Evolutionary conservation across 2,797 vertebrate species (phyloP), one percentile per base, ranked within the genome.

Genomic region (Babyrousa celebensis): DNA sequence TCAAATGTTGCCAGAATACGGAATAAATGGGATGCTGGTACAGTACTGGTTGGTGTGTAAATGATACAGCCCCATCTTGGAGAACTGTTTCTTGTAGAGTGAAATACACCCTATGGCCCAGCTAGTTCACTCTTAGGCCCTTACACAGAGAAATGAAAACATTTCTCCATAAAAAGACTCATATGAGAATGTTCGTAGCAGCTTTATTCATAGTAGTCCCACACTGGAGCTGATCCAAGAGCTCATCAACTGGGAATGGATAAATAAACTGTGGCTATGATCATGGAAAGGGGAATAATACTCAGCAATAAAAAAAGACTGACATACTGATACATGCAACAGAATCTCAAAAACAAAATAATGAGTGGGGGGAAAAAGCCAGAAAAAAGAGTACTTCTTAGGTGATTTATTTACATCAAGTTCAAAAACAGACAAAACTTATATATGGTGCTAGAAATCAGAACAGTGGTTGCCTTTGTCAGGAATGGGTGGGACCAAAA

Each of bases 341-440:
- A 89, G 77, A 91, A 48, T 74, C 70, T 78, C 65, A 32, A 52
- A 87, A 74, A 89, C 83, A 82, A 58, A 92, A 71, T 29, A 80
- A 12, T 32, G 29, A 67, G n/a, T 67, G 6, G 12, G 4, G 3
- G 6, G 43, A 52, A 80, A 48, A 74, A 43, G 5, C 36, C 72
- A 88, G 86, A 18, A 86, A 25, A 84, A 84, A 67, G 17, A 71
- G 11, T 70, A 17, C 3, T 62, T 75, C 40, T n/a, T 52, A 62
- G 72, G 32, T 62, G 9, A 25, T 52, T 93, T 78, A 21, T 86
- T 82, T 89, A 29, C 29, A 6, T 71, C 43, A 90, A 70, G 9
- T 54, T 95, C 74, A 91, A 80, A 78, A 78, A 68, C 23, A 91
- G n/a, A 32, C 15, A 79, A 74, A 85, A 70, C 14, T 40, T 40